Base-by-base conservation (phyloP, 2,888 invertebrate genomes). In the Neocrepidodera transversa region DNA sequence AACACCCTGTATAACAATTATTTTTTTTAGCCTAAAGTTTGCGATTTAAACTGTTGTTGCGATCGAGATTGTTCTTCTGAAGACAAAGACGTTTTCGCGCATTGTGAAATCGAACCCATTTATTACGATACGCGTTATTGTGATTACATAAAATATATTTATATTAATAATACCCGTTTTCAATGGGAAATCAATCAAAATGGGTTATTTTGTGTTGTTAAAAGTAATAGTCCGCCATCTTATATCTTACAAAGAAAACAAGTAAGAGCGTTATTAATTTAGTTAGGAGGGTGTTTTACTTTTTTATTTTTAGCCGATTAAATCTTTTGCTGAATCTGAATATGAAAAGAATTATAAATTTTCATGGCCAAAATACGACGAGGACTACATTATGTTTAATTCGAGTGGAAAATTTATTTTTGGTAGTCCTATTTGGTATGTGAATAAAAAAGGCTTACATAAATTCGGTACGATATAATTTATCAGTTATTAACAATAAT, bases 41-140 rank as follows among this genome's bases (percentile, higher is more conserved):
- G 94, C 79, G 92, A 94, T 78, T 84, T 92, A 51, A 90, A 92
- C 76, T 94, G 93, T 74, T 93, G 93, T 74, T 94, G 94, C 77
- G 93, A 94, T 76, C 73, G 71, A 43, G 91, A 93, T 69, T 94
- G 93, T 73, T 79, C 83, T 7, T 77, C 80, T 18, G 79, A 80
- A 50, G 87, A 92, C 68, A 81, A 81, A 58, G 73, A 78, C 57
- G 79, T 85, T 1, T 90, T 93, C 78, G 82, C 83, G 13, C 74
- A 79, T 58, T 92, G 92, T 74, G 71, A 76, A 48, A 76, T 79
- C 55, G 71, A 75, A n/a, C 68, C 79, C 55, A 74, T 76, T 40
- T 71, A 73, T 62, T 79, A 81, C 52, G 78, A 79, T 63, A 72
- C 73, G 5, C 73, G 74, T 51, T 84, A 84, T 69, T 87, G 87